Evolutionary conservation across 2,888 invertebrate genomes (phyloP), one percentile per base, ranked within the genome.

Genomic region (Drepana falcataria): DNA sequence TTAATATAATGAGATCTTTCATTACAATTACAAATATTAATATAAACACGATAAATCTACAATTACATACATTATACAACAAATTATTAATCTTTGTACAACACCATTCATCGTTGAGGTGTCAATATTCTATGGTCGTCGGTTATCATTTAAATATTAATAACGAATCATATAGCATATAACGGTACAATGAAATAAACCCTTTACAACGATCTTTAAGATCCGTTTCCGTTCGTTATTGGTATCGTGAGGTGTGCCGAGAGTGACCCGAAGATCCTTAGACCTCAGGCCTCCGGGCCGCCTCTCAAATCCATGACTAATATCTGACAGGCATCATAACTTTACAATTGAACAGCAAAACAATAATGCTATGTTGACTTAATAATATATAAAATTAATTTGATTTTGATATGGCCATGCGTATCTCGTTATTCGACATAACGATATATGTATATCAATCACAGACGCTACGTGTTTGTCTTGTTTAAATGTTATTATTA

Each of bases 1-100:
- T 90, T 91, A 91, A 89, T 91, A 88, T 90, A 90, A 91, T 91
- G 91, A 91, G 91, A 91, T 91, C 91, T 90, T 91, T 90, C 89
- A 91, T 91, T 91, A 90, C 83, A 91, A 87, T 88, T 91, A 90
- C 86, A 84, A 88, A 89, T 88, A 87, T 87, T 87, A 83, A 87
- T 85, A 88, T 85, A 88, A 83, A 89, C 85, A 86, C 83, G 83
- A 85, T 90, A 87, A 85, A 89, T 85, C 88, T 90, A 90, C 81
- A 84, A 83, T 88, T 90, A 90, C 86, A 86, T 86, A 85, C 81
- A 87, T 85, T 85, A 87, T 83, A 91, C 87, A 90, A 90, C 88
- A 86, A 87, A 87, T 87, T 86, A 87, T 85, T 87, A 85, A 85
- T 79, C 79, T 84, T 82, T 83, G 80, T 82, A 85, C 85, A 83